Evolutionary conservation across 2,113 vertebrate genomes (phyloP), one percentile per base, ranked within the genome.

Genomic region (Cyprinodon brontotheroides): DNA sequence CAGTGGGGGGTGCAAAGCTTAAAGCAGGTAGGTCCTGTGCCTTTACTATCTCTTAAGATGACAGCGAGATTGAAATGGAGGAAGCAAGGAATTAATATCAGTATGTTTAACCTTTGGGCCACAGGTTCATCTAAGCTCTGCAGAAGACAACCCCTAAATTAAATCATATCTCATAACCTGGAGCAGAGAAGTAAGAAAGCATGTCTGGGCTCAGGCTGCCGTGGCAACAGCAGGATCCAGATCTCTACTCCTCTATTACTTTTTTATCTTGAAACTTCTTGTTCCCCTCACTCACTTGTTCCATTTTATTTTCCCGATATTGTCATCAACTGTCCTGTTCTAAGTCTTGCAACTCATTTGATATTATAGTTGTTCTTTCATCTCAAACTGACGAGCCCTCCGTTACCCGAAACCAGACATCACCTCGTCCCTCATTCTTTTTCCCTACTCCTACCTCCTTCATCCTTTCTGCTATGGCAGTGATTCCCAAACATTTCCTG

Each of bases 131-230:
- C 61, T 29, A 66, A 0, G 10, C 57, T 50, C 3, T 57, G 13
- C 65, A 84, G 79, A 81, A 72, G 65, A 82, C 65, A 79, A 41
- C 36, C 41, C 2, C 68, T 67, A 67, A 86, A 86, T 89, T 65
- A 78, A 85, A 89, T 85, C 83, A 70, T 79, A 83, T 72, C 71
- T 80, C 81, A 59, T 81, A 47, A 75, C 75, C 39, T 15, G 3
- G 50, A 84, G 75, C 61, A 14, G 63, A 63, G 53, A 36, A 36
- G 22, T 47, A 3, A 39, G 66, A 41, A 15, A 41, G 43, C 73
- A 66, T 39, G 0, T 22, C 73, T 5, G 41, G 48, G 61, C 10
- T 29, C 37, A 1, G 57, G 57, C 68, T 78, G 74, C 83, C 79
- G 43, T 77, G 11, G 75, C 66, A 86, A 81, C 83, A 71, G 78